Conservation (phyloP, 2,888 invertebrate species). For the Chydorus sphaericus region DNA sequence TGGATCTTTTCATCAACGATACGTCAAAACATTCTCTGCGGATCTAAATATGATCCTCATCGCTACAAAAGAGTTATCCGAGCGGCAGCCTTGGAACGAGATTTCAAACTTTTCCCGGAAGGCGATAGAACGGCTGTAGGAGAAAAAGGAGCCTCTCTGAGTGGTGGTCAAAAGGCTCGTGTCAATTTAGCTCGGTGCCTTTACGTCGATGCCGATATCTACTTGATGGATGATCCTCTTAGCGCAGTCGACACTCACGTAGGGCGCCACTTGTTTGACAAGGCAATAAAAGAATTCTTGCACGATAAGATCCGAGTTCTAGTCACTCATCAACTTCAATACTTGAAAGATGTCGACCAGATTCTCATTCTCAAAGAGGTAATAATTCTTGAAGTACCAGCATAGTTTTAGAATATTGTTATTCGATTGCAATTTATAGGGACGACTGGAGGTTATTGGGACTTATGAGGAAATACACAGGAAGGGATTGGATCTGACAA, state of each 20-base stretch:
- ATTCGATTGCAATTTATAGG: conserved; percentile 25
- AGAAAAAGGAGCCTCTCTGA: conserved; percentile 36
- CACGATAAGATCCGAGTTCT: conserved; percentile 31
- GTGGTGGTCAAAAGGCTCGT: conserved; percentile 39
- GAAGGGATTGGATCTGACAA: conserved; percentile 61
- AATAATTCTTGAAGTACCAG: not conserved
- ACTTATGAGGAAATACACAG: conserved; percentile 54
- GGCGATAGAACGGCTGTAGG: conserved; percentile 37
- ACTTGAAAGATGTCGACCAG: conserved; percentile 48
- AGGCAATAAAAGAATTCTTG: conserved; percentile 28
- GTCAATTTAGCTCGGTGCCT: conserved; percentile 33
- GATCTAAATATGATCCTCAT: conserved; percentile 39
- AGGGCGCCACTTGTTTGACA: conserved; percentile 32
- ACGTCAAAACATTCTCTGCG: conserved; percentile 84
- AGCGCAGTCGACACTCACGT: conserved; percentile 36
- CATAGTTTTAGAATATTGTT: not conserved
- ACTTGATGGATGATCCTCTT: conserved; percentile 36
- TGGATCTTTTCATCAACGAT: conserved; percentile 66
- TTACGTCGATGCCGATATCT: conserved; percentile 35
- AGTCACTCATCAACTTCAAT: conserved; percentile 69
- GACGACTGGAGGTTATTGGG: conserved; percentile 34
- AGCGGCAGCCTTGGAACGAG: conserved; percentile 30
- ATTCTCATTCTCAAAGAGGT: conserved; percentile 49
- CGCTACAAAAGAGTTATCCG: conserved; percentile 27
- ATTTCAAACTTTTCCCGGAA: conserved; percentile 31